Conservation (phyloP, 2,888 invertebrate genomes). For the Helleia helle region DNA sequence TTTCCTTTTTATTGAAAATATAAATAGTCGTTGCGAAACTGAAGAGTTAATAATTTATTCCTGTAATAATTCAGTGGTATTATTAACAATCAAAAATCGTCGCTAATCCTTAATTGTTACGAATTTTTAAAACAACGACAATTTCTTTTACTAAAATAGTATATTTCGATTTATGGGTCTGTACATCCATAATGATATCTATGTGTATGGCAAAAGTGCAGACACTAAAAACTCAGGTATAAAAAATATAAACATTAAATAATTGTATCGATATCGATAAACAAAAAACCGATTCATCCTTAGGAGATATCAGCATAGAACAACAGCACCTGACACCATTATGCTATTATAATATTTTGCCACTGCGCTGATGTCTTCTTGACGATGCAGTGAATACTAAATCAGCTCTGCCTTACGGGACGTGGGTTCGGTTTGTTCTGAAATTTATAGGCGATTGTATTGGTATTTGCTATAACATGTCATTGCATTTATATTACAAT, state of each 20-base stretch:
- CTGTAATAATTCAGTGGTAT: no score
- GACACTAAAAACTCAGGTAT: neutral
- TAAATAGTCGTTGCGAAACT: no score
- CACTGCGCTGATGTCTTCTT: conserved; percentile 68
- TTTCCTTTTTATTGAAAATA: neutral
- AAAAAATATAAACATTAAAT: neutral
- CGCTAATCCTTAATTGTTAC: no score
- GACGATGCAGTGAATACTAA: conserved; percentile 71
- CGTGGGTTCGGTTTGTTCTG: conserved; percentile 26
- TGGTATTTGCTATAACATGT: conserved; percentile 36
- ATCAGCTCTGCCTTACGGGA: conserved; percentile 36
- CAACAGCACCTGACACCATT: conserved; percentile 69
- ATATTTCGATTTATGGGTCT: no score
- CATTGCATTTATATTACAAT: neutral
- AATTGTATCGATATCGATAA: conserved; percentile 24
- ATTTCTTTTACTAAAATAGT: no score
- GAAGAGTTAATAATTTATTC: no score
- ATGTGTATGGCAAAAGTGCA: neutral
- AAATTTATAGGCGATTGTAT: conserved; percentile 59
- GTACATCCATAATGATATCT: no score
- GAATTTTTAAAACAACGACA: no score
- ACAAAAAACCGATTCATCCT: neutral
- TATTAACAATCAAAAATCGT: no score
- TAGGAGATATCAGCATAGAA: conserved; percentile 36
- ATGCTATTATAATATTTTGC: conserved; percentile 72